Evolutionary conservation across 2,888 invertebrate species (phyloP).

Genomic region (Poecilobothrus nobilitatus): DNA sequence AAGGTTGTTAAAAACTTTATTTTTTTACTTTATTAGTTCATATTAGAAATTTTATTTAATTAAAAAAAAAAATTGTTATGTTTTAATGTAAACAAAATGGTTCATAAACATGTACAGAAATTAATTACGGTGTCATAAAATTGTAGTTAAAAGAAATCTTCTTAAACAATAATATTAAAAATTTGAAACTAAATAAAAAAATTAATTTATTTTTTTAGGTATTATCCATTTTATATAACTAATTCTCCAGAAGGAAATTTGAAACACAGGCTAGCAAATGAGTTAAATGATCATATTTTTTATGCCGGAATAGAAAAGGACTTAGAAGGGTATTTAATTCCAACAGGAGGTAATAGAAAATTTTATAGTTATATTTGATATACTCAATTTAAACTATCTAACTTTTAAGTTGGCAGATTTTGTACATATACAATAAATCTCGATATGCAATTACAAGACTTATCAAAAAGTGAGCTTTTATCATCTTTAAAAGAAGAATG

Average conservation of each 20-base stretch:
- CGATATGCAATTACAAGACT: background rate
- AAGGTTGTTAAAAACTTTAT: slow-evolving; percentile 41
- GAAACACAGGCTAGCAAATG: slow-evolving; percentile 63
- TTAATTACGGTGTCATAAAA: too few relatives aligned
- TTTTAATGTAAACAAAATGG: too few relatives aligned
- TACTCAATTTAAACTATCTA: background rate
- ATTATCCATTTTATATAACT: slow-evolving; percentile 88
- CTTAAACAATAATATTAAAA: too few relatives aligned
- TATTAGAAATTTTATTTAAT: too few relatives aligned
- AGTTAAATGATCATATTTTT: slow-evolving; percentile 61
- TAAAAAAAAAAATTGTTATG: too few relatives aligned
- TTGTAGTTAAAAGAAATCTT: too few relatives aligned
- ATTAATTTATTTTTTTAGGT: slow-evolving; percentile 43
- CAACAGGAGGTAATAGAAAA: slow-evolving; percentile 57
- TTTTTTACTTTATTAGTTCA: too few relatives aligned
- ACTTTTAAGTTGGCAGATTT: slow-evolving; percentile 61
- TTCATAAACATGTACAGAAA: too few relatives aligned
- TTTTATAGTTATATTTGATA: background rate
- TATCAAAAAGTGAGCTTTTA: slow-evolving; percentile 70
- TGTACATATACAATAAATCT: slow-evolving; percentile 67
- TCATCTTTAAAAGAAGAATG: slow-evolving; percentile 68
- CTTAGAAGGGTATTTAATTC: slow-evolving; percentile 65
- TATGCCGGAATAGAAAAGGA: slow-evolving; percentile 76
- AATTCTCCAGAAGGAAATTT: slow-evolving; percentile 78
- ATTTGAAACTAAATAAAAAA: background rate